Evolutionary conservation across 2,113 vertebrate genomes (phyloP).

Genomic region (Pluvialis apricaria): DNA sequence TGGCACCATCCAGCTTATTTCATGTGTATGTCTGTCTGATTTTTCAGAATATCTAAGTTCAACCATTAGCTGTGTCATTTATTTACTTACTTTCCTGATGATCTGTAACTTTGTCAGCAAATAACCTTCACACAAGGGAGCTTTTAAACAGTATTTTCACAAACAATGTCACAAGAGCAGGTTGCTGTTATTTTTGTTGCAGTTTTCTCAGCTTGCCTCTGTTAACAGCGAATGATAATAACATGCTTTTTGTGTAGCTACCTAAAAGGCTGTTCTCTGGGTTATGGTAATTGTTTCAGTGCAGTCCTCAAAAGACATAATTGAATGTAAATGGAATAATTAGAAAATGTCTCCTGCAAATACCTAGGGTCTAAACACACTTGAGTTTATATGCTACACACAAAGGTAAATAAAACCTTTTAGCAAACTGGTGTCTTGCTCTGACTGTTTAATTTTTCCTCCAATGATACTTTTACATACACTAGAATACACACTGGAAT

Average conservation of each 20-base stretch:
- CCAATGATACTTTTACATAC: neutral
- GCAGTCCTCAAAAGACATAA: slow-evolving; percentile 9
- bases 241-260: neutral
- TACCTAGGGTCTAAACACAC: neutral
- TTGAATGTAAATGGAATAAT: slow-evolving; percentile 27
- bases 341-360: neutral
- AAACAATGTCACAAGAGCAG: neutral
- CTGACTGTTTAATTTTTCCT: neutral
- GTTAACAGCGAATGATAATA: neutral
- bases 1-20: neutral
- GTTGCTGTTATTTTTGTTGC: neutral
- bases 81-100: neutral
- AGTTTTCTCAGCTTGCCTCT: neutral
- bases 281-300: neutral
- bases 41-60: neutral
- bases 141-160: neutral
- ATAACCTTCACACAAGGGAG: neutral
- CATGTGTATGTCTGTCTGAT: neutral
- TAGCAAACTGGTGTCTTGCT: neutral
- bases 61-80: neutral
- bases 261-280: neutral
- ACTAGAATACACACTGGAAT: neutral
- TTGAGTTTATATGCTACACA: neutral
- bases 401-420: slow-evolving; percentile 28
- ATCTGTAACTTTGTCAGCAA: neutral